These are phyloP conservation scores for Beris chalybata DNA, from an alignment of 2,888 invertebrate species.

Conservation along the genomic window DNA sequence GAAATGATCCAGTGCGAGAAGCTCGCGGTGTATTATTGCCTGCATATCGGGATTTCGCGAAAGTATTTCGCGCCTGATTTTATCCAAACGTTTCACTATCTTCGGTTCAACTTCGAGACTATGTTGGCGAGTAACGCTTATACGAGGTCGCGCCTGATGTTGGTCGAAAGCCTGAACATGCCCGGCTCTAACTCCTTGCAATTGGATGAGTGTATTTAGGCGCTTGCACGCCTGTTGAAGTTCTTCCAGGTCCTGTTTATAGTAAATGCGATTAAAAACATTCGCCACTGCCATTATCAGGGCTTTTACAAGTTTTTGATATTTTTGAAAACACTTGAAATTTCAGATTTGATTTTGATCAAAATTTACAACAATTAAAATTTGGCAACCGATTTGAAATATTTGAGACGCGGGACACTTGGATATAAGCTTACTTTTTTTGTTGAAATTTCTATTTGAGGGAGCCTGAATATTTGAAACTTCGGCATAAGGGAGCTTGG, in stretches of 20 bases:
- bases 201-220: constrained; percentile 11
- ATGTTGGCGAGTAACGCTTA: background rate
- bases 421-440: no score
- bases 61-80: background rate
- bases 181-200: constrained; percentile 1
- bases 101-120: background rate
- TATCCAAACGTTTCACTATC: background rate
- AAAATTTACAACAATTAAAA: no score
- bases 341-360: no score
- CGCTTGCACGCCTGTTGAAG: constrained; percentile 6
- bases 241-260: constrained; percentile 7
- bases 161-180: background rate
- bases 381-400: no score
- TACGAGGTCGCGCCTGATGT: background rate
- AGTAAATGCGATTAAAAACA: background rate
- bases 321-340: no score
- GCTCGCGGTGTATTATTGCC: background rate
- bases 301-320: no score
- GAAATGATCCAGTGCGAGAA: background rate
- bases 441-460: no score
- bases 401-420: no score
- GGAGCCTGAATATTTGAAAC: no score
- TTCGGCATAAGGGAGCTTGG: no score
- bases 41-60: background rate
- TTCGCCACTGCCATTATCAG: background rate